Percentiles rank a stretch among this genome's conserved stretches.
Conservation (phyloP, 2,888 invertebrate species). For the Acheta domesticus region DNA sequence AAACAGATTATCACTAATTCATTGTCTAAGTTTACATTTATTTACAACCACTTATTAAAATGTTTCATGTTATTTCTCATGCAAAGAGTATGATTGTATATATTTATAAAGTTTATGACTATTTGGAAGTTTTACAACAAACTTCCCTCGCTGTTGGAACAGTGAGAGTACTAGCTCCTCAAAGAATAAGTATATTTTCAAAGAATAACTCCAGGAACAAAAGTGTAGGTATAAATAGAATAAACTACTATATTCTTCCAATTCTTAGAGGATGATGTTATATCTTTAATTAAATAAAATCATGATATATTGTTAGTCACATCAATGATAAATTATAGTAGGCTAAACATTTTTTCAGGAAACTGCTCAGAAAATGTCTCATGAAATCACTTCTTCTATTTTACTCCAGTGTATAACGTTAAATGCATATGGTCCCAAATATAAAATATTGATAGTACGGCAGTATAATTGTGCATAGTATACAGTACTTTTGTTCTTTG, state of each 20-base stretch:
- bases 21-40: background rate
- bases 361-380: background rate
- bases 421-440: background rate
- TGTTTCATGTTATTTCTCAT: background rate
- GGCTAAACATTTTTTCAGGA: too few relatives aligned
- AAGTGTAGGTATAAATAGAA: too few relatives aligned
- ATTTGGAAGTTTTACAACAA: conserved; percentile 8
- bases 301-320: too few relatives aligned
- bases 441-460: background rate
- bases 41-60: conserved; percentile 10
- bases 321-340: too few relatives aligned
- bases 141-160: conserved; percentile 2
- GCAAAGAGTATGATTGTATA: conserved; percentile 3
- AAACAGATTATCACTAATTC: background rate
- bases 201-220: too few relatives aligned
- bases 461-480: background rate
- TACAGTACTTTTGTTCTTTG: too few relatives aligned
- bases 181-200: background rate
- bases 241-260: too few relatives aligned
- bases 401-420: background rate
- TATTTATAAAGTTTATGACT: conserved; percentile 1
- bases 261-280: too few relatives aligned
- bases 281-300: too few relatives aligned
- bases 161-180: background rate
- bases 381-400: background rate